These are phyloP conservation scores for Furcula furcula DNA, from an alignment of 2,888 invertebrate species.

Conservation along the genomic window DNA sequence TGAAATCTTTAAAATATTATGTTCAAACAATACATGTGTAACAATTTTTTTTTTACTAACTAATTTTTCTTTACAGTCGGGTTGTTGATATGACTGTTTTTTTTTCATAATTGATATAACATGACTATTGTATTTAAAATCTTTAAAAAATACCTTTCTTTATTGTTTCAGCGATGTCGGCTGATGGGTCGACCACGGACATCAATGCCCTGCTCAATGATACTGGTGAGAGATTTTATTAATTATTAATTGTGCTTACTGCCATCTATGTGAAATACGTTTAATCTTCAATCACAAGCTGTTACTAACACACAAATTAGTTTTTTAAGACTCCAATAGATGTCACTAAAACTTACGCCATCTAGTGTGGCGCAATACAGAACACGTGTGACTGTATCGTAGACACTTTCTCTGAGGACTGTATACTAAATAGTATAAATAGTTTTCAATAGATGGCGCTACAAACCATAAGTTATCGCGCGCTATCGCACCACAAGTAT, in stretches of 20 bases:
- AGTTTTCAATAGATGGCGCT: constrained; percentile 5
- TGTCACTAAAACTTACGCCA: constrained; percentile 16
- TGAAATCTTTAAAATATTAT: too few species aligned
- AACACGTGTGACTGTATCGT: too few species aligned
- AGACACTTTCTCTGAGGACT: too few species aligned
- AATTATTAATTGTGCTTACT: constrained; percentile 9
- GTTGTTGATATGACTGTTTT: too few species aligned
- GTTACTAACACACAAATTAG: not conserved
- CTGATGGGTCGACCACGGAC: constrained; percentile 83
- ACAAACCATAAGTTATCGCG: not conserved
- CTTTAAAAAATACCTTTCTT: constrained; percentile 16
- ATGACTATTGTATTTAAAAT: not conserved
- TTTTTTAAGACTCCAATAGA: constrained; percentile 10
- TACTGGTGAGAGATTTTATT: constrained; percentile 78
- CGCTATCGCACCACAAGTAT: too few species aligned
- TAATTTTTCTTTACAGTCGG: too few species aligned
- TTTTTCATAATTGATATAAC: too few species aligned
- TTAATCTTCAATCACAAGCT: too few species aligned
- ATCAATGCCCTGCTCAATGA: constrained; percentile 84
- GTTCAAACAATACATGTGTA: too few species aligned
- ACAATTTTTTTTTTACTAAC: too few species aligned
- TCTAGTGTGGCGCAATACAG: too few species aligned
- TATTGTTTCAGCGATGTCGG: constrained; percentile 83
- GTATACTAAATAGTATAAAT: not conserved
- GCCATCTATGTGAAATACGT: constrained; percentile 29